These are phyloP conservation scores for Zaprionus camerounensis DNA, from an alignment of 1,140 invertebrate species.

Conservation along the genomic window DNA sequence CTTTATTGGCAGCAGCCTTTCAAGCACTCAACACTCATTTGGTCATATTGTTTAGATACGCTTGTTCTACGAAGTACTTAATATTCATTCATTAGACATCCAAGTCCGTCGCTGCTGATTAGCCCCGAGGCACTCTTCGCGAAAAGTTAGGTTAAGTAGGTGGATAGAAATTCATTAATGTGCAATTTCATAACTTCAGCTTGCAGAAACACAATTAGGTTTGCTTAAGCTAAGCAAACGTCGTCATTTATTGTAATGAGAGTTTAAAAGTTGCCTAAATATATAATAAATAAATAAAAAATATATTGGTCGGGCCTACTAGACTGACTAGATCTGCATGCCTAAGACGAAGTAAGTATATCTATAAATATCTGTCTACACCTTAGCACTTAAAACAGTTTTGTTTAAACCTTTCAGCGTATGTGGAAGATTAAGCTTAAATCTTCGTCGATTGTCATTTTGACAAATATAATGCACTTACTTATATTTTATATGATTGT, in stretches of 20 bases:
- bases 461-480: no score
- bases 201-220: neutral
- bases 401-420: no score
- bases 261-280: neutral
- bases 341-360: no score
- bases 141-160: constrained; percentile 33
- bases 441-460: no score
- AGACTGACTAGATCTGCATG: no score
- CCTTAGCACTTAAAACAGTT: no score
- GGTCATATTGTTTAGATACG: constrained; percentile 13
- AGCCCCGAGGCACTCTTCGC: neutral
- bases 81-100: constrained; percentile 43
- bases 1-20: constrained; percentile 26
- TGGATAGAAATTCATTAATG: constrained; percentile 25
- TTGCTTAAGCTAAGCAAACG: constrained; percentile 5
- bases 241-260: constrained; percentile 8
- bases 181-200: constrained; percentile 33
- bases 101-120: constrained; percentile 16
- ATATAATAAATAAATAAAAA: neutral
- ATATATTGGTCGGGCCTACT: neutral
- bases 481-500: no score
- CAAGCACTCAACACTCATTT: constrained; percentile 14
- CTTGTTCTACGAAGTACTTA: constrained; percentile 9
- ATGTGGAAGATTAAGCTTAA: no score
- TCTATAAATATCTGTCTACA: no score